A percentile compares a stretch with the other conserved stretches of the same genome.
Evolutionary conservation across 2,797 vertebrate genomes (phyloP).

Genomic region (Sebastes minor): DNA sequence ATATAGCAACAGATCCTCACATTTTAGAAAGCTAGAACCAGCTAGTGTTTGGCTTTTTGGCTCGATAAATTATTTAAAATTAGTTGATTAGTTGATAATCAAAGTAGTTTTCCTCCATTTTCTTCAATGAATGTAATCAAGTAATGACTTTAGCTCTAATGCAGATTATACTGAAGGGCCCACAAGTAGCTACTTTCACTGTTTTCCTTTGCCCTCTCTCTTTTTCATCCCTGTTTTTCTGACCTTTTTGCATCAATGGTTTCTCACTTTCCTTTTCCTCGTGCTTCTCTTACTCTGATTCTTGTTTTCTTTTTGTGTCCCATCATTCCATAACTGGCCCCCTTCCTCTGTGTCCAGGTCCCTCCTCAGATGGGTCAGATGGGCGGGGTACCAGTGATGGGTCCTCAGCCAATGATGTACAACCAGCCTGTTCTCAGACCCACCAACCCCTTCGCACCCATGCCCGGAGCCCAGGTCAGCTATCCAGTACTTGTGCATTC

Average conservation of each 20-base stretch:
- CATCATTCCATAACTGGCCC: neutral
- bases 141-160: neutral
- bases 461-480: constrained; percentile 87
- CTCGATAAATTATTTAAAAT: neutral
- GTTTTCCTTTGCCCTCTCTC: neutral
- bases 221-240: neutral
- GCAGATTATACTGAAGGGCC: neutral
- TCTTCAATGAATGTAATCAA: neutral
- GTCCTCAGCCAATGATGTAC: constrained; percentile 89
- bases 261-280: neutral
- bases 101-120: neutral
- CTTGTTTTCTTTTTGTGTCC: neutral
- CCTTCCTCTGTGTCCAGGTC: constrained; percentile 68
- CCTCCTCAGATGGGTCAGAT: constrained; percentile 89
- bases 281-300: no score
- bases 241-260: neutral
- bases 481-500: neutral
- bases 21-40: no score
- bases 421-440: constrained; percentile 89
- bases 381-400: constrained; percentile 86
- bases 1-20: no score
- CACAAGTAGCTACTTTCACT: neutral
- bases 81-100: neutral
- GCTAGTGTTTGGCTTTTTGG: neutral
- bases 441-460: constrained; percentile 87